Conservation (phyloP, 2,797 vertebrate genomes). For the Poliocrania exsul region DNA sequence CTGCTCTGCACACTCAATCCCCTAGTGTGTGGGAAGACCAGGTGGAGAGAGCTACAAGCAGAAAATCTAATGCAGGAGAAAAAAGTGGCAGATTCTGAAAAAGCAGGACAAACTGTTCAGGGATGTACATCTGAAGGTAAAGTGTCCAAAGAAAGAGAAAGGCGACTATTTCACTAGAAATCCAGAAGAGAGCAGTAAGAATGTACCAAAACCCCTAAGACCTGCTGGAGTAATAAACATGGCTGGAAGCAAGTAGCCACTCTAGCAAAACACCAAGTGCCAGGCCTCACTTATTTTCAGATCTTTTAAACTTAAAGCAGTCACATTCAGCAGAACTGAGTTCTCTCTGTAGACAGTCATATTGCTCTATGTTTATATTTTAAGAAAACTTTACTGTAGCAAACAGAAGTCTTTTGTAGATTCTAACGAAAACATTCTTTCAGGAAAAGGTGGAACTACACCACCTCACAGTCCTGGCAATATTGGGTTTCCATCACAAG, state of each 20-base stretch:
- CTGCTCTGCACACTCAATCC: not conserved
- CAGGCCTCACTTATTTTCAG: not conserved
- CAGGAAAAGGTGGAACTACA: not conserved
- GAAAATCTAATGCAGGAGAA: not conserved
- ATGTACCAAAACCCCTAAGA: not conserved
- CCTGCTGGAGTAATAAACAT: not conserved
- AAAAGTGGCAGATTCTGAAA: not conserved
- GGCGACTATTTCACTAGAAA: not conserved
- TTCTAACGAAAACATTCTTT: not conserved
- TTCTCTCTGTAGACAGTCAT: not conserved
- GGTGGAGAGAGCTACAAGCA: not conserved
- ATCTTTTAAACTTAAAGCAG: not conserved
- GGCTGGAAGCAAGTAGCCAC: not conserved
- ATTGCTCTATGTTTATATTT: not conserved
- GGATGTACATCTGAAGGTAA: not conserved
- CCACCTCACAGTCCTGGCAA: not conserved
- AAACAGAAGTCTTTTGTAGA: conserved; percentile 30
- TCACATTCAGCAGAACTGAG: not conserved
- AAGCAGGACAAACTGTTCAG: not conserved
- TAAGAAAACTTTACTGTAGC: not conserved
- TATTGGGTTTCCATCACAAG: not conserved
- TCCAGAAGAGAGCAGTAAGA: not conserved
- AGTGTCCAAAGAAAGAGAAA: not conserved
- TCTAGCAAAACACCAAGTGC: not conserved
- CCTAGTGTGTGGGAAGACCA: not conserved